Percentiles rank a stretch among this genome's conserved stretches.
Conservation (phyloP, 2,888 invertebrate genomes). For the Rotaria sp. region DNA sequence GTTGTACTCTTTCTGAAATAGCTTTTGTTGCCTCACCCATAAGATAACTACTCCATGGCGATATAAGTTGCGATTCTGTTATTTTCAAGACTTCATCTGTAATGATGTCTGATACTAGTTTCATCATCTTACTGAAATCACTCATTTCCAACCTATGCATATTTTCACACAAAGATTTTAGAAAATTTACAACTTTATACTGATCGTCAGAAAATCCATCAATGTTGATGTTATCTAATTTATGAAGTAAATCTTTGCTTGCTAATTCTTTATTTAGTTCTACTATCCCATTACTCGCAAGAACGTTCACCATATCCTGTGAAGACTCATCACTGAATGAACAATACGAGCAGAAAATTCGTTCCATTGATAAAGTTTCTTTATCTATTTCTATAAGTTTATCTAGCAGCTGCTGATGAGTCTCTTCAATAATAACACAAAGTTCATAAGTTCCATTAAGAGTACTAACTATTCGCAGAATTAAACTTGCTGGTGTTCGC, state of each 20-base stretch:
- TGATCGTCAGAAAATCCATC: too few relatives aligned
- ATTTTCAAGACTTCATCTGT: neutral
- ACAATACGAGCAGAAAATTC: too few relatives aligned
- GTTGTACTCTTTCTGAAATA: slow-evolving; percentile 5
- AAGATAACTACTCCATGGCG: neutral
- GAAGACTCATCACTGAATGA: too few relatives aligned
- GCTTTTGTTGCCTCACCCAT: neutral
- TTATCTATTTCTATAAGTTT: slow-evolving; percentile 5
- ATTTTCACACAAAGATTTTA: too few relatives aligned
- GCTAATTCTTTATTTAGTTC: too few relatives aligned
- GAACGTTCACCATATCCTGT: too few relatives aligned
- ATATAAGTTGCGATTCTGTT: neutral
- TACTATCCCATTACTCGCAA: too few relatives aligned
- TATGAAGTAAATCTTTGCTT: too few relatives aligned
- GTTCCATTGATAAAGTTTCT: neutral
- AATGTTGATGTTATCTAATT: too few relatives aligned
- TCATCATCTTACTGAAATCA: too few relatives aligned
- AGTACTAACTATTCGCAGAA: neutral
- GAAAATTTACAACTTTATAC: too few relatives aligned
- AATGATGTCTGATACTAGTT: neutral
- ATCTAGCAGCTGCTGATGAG: neutral
- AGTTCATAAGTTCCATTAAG: neutral
- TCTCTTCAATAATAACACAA: neutral
- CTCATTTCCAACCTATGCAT: too few relatives aligned
- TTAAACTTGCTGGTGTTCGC: neutral